These are phyloP conservation scores for Idaea dimidiata DNA, from an alignment of 2,888 invertebrate genomes.

Conservation along the genomic window DNA sequence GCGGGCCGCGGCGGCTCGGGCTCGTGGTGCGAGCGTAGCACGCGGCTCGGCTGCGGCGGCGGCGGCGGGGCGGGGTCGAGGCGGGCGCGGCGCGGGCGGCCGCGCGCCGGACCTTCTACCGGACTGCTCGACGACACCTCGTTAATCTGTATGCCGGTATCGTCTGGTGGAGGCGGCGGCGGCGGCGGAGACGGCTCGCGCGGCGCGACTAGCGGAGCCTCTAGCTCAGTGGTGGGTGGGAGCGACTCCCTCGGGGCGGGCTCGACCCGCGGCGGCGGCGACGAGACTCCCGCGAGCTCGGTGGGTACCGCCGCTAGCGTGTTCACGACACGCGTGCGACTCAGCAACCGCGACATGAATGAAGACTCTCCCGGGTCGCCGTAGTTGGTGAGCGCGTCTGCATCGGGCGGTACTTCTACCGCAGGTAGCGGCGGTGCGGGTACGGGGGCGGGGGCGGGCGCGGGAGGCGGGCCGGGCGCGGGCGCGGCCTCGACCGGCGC, in stretches of 20 bases:
- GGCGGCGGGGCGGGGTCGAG: conserved; percentile 40
- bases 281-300: conserved; percentile 45
- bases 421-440: too few relatives aligned
- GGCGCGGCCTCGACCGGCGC: conserved; percentile 43
- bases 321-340: conserved; percentile 62
- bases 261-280: conserved; percentile 25
- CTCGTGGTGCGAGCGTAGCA: conserved; percentile 72
- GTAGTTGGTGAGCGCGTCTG: conserved; percentile 61
- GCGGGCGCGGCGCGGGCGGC: conserved; percentile 42
- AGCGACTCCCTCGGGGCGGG: conserved; percentile 33
- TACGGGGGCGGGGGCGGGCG: conserved; percentile 50
- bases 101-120: conserved; percentile 63
- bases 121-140: conserved; percentile 84
- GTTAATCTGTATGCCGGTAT: conserved; percentile 83
- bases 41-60: conserved; percentile 54
- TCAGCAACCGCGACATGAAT: conserved; percentile 70
- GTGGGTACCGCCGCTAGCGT: conserved; percentile 66
- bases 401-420: conserved; percentile 40
- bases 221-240: conserved; percentile 23
- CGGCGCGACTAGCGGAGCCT: conserved; percentile 25
- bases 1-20: conserved; percentile 51
- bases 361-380: conserved; percentile 75
- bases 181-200: conserved; percentile 26
- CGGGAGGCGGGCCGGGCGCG: conserved; percentile 33
- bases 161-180: conserved; percentile 34